Evolutionary conservation across 2,113 vertebrate genomes (phyloP), one percentile per base, ranked within the genome.

Genomic region (Octodon degus): DNA sequence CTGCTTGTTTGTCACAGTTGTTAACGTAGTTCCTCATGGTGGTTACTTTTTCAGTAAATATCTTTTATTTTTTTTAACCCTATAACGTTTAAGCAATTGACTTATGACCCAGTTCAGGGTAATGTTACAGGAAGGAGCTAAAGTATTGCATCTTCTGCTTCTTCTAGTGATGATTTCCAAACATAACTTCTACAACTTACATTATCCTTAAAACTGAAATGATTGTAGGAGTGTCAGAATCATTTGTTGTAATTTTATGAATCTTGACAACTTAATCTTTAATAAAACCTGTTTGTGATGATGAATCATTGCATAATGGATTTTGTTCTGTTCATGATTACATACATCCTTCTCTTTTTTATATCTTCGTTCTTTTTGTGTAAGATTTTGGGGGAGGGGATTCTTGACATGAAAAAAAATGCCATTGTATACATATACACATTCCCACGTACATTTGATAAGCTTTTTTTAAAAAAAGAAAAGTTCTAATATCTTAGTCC

Each of bases 151-250:
- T 89, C 63, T 47, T 55, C 12, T 88, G 60, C 76, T 85, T 81
- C 37, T 63, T 91, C 58, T 92, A 87, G 40, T 77, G 40, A 34
- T 91, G 90, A 77, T 80, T 96, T 97, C 50, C 68, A 96, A 90
- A 82, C 30, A 30, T 25, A 50, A 76, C 47, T 95, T 95, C 8
- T 50, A 76, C 53, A 87, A 77, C 58, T 85, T 88, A 72, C 53
- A 81, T 95, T 92, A 85, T 88, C 24, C 60, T 40, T 90, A 37
- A 88, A 87, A 87, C 85, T 95, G 63, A 95, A 97, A 82, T 94
- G 53, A 77, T 50, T 89, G 27, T 32, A 92, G 65, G 50, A 90
- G 50, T 82, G n/a, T 90, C 65, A 79, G 6, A 96, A 92, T 94
- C 65, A 37, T 77, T 81, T 96, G n/a, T 72, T 89, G 37, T 80